phyloP scores from a whole-genome alignment of 2,888 invertebrate genomes.

The Drosophila ezoana region DNA sequence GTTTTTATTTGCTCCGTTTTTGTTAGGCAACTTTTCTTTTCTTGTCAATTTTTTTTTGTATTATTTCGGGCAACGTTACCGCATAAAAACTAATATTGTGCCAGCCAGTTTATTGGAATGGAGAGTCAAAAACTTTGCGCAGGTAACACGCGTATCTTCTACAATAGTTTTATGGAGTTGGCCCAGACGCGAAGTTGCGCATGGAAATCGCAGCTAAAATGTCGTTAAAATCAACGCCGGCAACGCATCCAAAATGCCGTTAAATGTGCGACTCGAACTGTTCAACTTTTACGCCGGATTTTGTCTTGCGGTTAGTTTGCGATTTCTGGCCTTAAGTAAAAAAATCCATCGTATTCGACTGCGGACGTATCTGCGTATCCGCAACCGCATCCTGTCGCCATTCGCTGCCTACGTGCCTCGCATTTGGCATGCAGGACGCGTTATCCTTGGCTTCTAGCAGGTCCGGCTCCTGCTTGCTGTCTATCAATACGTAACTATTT shows the following conservation, averaged over 20 bases:
- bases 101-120: conserved; percentile 74
- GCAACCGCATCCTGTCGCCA: conserved; percentile 54
- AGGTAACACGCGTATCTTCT: conserved; percentile 67
- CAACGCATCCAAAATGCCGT: conserved; percentile 65
- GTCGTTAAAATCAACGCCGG: conserved; percentile 78
- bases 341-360: conserved; percentile 50
- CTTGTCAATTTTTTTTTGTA: conserved; percentile 5
- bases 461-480: conserved; percentile 22
- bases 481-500: conserved; percentile 42
- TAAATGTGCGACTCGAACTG: conserved; percentile 60
- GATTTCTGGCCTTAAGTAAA: conserved; percentile 32
- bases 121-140: conserved; percentile 57
- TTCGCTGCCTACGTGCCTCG: conserved; percentile 63
- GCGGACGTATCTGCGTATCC: conserved; percentile 36
- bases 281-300: conserved; percentile 58
- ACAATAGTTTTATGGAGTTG: conserved; percentile 75
- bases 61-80: conserved; percentile 30
- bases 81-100: conserved; percentile 76
- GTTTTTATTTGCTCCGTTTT: conserved; percentile 54
- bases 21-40: conserved; percentile 42
- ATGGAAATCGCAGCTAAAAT: conserved; percentile 73
- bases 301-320: conserved; percentile 61
- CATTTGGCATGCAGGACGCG: conserved; percentile 69
- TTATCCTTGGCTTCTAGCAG: conserved; percentile 31
- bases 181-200: conserved; percentile 38